These are phyloP conservation scores for Myotis lucifugus DNA, from an alignment of 2,113 vertebrate genomes.

Conservation along the genomic window DNA sequence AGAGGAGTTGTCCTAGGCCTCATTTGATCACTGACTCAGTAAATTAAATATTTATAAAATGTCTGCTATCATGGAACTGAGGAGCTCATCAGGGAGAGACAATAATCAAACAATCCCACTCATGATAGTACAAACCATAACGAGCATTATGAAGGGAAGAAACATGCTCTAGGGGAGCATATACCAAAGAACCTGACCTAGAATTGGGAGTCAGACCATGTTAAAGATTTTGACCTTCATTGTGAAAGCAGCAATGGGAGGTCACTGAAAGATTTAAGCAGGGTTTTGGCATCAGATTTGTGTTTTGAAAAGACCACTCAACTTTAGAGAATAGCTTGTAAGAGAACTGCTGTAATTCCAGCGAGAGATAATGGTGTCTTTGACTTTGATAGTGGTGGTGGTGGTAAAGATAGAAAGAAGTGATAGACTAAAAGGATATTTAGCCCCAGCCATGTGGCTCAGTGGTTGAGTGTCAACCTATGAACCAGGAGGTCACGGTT, in stretches of 20 bases:
- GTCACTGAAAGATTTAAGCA: conserved; percentile 8
- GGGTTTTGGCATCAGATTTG: conserved; percentile 16
- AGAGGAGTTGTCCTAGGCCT: conserved; percentile 10
- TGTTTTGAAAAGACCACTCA: conserved; percentile 48
- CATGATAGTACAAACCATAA: neutral
- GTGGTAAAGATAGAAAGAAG: neutral
- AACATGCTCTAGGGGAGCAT: neutral
- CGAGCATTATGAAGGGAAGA: neutral
- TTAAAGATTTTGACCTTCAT: conserved; percentile 16
- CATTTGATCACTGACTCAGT: conserved; percentile 1
- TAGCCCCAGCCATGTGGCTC: neutral
- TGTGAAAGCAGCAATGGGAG: neutral
- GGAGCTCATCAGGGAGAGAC: neutral
- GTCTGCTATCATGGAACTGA: conserved; percentile 39
- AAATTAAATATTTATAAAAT: conserved; percentile 50
- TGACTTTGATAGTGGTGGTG: neutral
- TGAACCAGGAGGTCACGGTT: neutral
- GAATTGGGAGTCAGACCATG: neutral
- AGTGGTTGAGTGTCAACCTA: neutral
- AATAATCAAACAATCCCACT: conserved; percentile 5
- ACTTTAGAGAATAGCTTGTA: conserved; percentile 10
- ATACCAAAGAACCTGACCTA: neutral
- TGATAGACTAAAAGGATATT: neutral
- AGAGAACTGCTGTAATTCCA: neutral
- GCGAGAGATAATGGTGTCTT: neutral